Conservation (phyloP, 2,888 invertebrate genomes). For the Phyllotreta cruciferae region DNA sequence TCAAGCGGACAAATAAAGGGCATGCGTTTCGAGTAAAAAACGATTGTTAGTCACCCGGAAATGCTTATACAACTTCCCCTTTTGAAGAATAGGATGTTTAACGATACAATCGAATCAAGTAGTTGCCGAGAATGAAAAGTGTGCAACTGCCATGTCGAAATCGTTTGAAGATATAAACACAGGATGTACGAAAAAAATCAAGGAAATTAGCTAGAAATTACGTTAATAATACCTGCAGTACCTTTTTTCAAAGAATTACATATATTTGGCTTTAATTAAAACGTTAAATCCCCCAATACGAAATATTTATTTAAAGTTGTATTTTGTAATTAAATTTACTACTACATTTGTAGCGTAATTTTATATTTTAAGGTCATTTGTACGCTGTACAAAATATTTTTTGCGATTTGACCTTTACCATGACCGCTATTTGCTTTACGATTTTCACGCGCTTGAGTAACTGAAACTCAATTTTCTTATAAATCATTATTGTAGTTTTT, state of each 20-base stretch:
- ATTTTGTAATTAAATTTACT: too few relatives aligned
- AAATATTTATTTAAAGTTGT: too few relatives aligned
- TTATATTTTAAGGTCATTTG: too few relatives aligned
- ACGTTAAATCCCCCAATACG: too few relatives aligned
- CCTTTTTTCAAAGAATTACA: too few relatives aligned
- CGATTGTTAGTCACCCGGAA: slow-evolving; percentile 36
- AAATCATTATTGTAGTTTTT: slow-evolving; percentile 7
- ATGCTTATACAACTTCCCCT: slow-evolving; percentile 38
- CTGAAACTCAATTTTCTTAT: slow-evolving; percentile 9
- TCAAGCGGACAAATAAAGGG: slow-evolving; percentile 8
- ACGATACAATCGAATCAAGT: slow-evolving; percentile 33
- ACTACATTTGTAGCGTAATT: too few relatives aligned
- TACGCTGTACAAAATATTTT: not conserved
- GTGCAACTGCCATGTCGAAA: slow-evolving; percentile 34
- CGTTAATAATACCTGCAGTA: slow-evolving; percentile 1
- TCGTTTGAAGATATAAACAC: slow-evolving; percentile 26
- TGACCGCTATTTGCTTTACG: slow-evolving; percentile 13
- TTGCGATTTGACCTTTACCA: slow-evolving; percentile 3
- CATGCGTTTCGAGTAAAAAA: slow-evolving; percentile 18
- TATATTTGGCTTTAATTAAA: too few relatives aligned
- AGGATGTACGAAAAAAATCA: slow-evolving; percentile 24
- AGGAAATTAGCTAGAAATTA: slow-evolving; percentile 7
- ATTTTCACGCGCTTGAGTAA: slow-evolving; percentile 10
- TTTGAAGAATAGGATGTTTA: slow-evolving; percentile 35
- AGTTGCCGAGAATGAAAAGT: slow-evolving; percentile 31